phyloP scores from a whole-genome alignment of 2,888 invertebrate genomes.

The Amiota mariae region DNA sequence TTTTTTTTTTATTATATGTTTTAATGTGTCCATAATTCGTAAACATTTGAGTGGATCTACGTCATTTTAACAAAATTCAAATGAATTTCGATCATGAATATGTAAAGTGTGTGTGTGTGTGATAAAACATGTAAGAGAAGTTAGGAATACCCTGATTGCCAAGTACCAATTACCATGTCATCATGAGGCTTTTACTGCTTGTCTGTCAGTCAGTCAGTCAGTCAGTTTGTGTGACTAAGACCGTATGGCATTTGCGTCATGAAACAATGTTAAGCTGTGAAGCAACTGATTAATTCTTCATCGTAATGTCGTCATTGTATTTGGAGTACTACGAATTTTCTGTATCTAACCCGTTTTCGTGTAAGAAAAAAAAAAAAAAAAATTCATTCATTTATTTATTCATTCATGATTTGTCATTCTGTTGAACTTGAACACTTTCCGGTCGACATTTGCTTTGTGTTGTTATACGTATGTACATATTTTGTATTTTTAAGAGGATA shows the following conservation, averaged over 20 bases:
- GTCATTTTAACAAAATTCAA: not conserved
- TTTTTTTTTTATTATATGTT: slow-evolving; percentile 8
- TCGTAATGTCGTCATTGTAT: not conserved
- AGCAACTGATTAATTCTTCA: not conserved
- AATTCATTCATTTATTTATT: not conserved
- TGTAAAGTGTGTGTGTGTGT: too few species aligned
- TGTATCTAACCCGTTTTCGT: slow-evolving; percentile 16
- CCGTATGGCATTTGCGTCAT: slow-evolving; percentile 15
- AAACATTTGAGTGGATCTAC: not conserved
- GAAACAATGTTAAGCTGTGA: not conserved
- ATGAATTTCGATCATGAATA: too few species aligned
- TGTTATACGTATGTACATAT: too few species aligned
- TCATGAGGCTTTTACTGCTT: not conserved
- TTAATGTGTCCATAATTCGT: not conserved
- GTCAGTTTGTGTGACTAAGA: slow-evolving; percentile 15
- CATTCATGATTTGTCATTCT: not conserved
- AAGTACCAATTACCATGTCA: too few species aligned
- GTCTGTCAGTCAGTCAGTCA: too few species aligned
- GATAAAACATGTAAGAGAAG: not conserved
- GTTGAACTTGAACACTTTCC: slow-evolving; percentile 18
- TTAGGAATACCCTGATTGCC: slow-evolving; percentile 6
- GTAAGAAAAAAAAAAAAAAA: not conserved
- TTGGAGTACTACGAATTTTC: slow-evolving; percentile 6
- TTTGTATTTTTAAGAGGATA: too few species aligned
- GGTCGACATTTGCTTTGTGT: not conserved